phyloP scores from a whole-genome alignment of 2,888 invertebrate genomes.

The Athripsodes cinereus region DNA sequence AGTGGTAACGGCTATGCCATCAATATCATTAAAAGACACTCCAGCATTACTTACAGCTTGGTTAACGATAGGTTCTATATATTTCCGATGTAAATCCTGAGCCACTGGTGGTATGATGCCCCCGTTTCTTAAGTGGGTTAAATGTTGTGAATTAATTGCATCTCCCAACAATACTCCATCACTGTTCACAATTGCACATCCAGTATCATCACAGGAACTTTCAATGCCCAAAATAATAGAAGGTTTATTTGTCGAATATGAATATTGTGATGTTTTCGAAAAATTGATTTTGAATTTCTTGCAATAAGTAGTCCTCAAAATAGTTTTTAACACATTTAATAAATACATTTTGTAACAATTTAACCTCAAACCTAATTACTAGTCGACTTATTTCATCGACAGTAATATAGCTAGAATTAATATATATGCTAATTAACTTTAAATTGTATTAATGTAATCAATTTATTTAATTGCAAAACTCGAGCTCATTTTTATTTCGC shows the following conservation, averaged over 20 bases:
- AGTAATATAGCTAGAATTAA: no score
- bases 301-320: no score
- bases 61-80: slow-evolving; percentile 69
- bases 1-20: slow-evolving; percentile 87
- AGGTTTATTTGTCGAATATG: not conserved
- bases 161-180: slow-evolving; percentile 72
- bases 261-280: not conserved
- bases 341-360: no score
- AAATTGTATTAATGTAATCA: no score
- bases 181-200: slow-evolving; percentile 77
- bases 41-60: slow-evolving; percentile 58
- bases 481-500: no score
- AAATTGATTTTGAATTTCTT: no score
- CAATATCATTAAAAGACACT: slow-evolving; percentile 58
- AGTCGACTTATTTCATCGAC: no score
- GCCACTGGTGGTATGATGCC: slow-evolving; percentile 90
- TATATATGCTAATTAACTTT: no score
- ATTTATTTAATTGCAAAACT: no score
- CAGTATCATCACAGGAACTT: slow-evolving; percentile 97
- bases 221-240: slow-evolving; percentile 79
- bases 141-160: slow-evolving; percentile 73
- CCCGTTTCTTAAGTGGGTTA: slow-evolving; percentile 61
- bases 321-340: no score
- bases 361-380: no score
- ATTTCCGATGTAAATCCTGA: slow-evolving; percentile 67